Evolutionary conservation across 2,113 vertebrate species (phyloP), one percentile per base, ranked within the genome.

Genomic region (Peromyscus leucopus): DNA sequence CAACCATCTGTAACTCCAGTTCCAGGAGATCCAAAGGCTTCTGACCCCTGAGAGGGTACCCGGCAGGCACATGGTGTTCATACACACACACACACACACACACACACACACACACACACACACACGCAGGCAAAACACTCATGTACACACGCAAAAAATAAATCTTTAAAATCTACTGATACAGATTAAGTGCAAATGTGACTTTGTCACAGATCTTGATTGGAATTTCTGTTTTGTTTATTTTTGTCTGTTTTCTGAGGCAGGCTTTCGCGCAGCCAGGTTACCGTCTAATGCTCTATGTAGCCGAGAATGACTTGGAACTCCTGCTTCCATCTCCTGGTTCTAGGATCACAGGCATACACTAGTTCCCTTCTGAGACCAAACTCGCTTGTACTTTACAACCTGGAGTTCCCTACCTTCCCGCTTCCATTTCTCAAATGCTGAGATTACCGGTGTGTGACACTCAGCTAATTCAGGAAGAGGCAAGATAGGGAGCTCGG

Each of bases 131-230:
- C 9, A 82, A 80, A 80, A 80, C 51, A 57, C 33, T 13, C 33
- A 22, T 57, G 33, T 22, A 48, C 42, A 59, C 17, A n/a, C 0
- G 19, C 42, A 79, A 7, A 48, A 79, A 75, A 31, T 28, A 36
- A 15, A 24, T 83, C 59, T 63, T 84, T 61, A 42, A 42, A 16
- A 63, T 31, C 17, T 63, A 42, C 42, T 16, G 24, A 28, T n/a
- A 84, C 82, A 84, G 57, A 89, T 86, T 74, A 78, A 95, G 80
- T 69, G 51, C 59, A 87, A 78, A 79, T 94, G 19, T 15, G 33
- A 55, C 69, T 19, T 72, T 86, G 86, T 94, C 71, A 89, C 48
- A 79, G 61, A 84, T 46, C 5, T 95, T 39, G 31, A 48, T 33
- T 67, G 61, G 55, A 82, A 80, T 90, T 83, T 36, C 72, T 48